Percentiles rank a stretch among this genome's conserved stretches.
Conservation (phyloP, 30 jellyfish, hydroid and myxozoan genomes). For the Morbakka virulenta region DNA sequence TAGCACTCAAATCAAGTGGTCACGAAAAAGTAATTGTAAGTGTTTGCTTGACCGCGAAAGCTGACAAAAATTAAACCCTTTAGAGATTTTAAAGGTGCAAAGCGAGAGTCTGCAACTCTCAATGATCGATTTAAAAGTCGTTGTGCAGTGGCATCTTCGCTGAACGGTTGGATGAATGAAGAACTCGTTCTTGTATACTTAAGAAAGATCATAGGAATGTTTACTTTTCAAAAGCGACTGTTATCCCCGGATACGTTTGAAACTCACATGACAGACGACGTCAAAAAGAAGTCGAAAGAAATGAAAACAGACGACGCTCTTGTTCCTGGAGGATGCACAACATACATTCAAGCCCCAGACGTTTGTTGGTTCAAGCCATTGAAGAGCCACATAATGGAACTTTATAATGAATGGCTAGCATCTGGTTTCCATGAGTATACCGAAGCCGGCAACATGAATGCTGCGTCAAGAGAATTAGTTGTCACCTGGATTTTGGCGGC, state of each 20-base stretch:
- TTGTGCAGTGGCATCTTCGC: neutral
- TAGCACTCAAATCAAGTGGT: neutral
- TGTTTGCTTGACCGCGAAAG: neutral
- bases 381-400: neutral
- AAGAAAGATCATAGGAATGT: too few species aligned
- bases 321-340: neutral
- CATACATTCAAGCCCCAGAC: neutral
- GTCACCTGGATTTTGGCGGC: slow-evolving; percentile 5
- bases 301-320: neutral
- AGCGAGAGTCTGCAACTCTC: neutral
- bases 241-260: neutral
- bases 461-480: neutral
- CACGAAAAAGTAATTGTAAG: neutral
- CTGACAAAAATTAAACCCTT: neutral
- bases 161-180: neutral
- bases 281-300: neutral
- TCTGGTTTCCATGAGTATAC: slow-evolving; percentile 10
- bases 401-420: slow-evolving; percentile 11
- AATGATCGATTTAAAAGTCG: neutral
- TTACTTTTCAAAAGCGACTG: too few species aligned
- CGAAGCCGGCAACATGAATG: slow-evolving; percentile 25
- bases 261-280: neutral
- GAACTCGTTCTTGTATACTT: neutral
- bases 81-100: neutral
- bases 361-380: neutral